Evolutionary conservation across 2,797 vertebrate species (phyloP), one percentile per base, ranked within the genome.

Genomic region (Scarus forsteni): DNA sequence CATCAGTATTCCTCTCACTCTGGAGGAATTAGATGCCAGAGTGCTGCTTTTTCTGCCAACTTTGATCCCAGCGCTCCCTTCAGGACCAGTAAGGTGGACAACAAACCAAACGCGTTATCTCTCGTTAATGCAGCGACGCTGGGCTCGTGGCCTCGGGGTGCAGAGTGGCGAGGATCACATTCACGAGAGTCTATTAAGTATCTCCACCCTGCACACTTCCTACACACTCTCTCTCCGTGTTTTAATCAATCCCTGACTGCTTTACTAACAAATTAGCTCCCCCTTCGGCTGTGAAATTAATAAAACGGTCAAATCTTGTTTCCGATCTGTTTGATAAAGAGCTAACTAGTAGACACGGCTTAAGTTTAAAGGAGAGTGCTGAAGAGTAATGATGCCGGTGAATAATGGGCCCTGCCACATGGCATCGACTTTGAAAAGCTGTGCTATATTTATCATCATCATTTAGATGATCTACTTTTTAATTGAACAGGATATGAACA

Each of bases 1-100:
- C 86, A 91, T 93, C 85, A 88, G 85, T 86, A 93, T 92, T 92
- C 91, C 67, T 57, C 83, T 92, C 91, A 89, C 82, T 89, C 69
- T 54, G 43, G 50, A 80, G 83, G 86, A 92, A 90, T 91, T 88
- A 88, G 91, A 86, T 88, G 90, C 91, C 90, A 91, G 89, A 90
- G 89, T 87, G 84, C 85, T 67, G 86, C 82, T 89, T 90, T 88
- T 88, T 90, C 87, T 89, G 90, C 88, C 92, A 92, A 88, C 91
- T 92, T 89, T 92, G 89, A 92, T 92, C 88, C 73, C 80, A 52
- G 86, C 75, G 66, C 84, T 88, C 84, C 84, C 86, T 79, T 79
- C 80, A 82, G 85, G 82, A 82, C 78, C 84, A 81, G 75, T 58
- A 82, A 89, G 89, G 83, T 86, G 85, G 89, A 90, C 89, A 85